These are phyloP conservation scores for Saxicola maurus DNA, from an alignment of 2,797 vertebrate genomes.

Conservation along the genomic window DNA sequence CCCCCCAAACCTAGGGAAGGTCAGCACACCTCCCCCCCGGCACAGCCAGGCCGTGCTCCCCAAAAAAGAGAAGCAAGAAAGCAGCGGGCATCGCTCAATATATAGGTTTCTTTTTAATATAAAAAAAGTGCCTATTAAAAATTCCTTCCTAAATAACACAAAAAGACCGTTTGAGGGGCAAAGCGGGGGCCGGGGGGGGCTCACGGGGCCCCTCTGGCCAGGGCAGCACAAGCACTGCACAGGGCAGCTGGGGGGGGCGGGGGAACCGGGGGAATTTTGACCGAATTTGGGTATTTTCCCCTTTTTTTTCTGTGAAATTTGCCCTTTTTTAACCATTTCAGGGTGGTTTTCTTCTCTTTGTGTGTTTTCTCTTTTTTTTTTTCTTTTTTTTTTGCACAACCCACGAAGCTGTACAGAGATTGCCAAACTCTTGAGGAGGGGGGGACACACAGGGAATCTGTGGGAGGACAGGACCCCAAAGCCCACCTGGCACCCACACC, in stretches of 20 bases:
- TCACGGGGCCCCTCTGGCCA: not conserved
- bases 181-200: not conserved
- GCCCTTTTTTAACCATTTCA: not conserved
- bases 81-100: slow-evolving; percentile 1
- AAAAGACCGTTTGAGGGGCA: slow-evolving; percentile 19
- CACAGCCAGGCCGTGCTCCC: not conserved
- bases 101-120: slow-evolving; percentile 22
- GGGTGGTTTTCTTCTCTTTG: not conserved
- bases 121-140: slow-evolving; percentile 25
- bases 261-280: not conserved
- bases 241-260: not conserved
- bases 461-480: slow-evolving; percentile 2
- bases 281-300: not conserved
- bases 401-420: not conserved
- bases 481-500: slow-evolving; percentile 18
- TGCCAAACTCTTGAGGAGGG: not conserved
- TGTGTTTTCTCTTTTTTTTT: not conserved
- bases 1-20: not conserved
- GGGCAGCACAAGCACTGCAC: not conserved
- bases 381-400: not conserved
- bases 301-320: not conserved
- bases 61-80: not conserved
- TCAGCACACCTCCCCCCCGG: not conserved
- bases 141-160: slow-evolving; percentile 20
- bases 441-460: not conserved